Percentiles rank a stretch among this genome's conserved stretches.
phyloP scores from a whole-genome alignment of 2,888 invertebrate species.

The Rhingia rostrata region DNA sequence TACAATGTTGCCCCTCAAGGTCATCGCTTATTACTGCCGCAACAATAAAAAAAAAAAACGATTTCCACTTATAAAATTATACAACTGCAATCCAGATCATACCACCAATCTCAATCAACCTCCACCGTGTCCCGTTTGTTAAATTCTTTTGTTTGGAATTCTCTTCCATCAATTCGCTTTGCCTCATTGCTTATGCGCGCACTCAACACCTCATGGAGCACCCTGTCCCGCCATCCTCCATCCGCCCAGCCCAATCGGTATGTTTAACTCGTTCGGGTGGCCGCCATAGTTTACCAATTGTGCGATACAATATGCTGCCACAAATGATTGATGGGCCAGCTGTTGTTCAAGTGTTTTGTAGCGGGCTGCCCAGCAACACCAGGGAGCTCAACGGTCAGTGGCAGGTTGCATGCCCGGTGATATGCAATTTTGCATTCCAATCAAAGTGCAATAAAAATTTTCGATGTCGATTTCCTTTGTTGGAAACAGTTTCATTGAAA shows the following conservation, averaged over 20 bases:
- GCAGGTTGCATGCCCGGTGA: conserved; percentile 52
- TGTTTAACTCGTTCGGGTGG: conserved; percentile 41
- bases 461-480: conserved; percentile 51
- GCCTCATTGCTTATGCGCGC: conserved; percentile 54
- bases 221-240: not conserved
- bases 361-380: not conserved
- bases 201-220: conserved; percentile 44
- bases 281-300: conserved; percentile 43
- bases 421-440: conserved; percentile 71
- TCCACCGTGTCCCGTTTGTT: conserved; percentile 3
- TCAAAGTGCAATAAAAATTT: conserved; percentile 64
- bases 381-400: conserved; percentile 19
- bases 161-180: conserved; percentile 15
- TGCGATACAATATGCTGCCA: conserved; percentile 46
- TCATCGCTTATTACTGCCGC: conserved; percentile 35
- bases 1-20: conserved; percentile 51
- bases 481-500: conserved; percentile 20
- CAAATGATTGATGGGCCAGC: conserved; percentile 69
- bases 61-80: conserved; percentile 15
- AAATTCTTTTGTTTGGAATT: conserved; percentile 60
- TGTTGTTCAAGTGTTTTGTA: conserved; percentile 56
- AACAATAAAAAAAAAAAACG: not conserved
- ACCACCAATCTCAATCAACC: conserved; percentile 34
- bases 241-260: conserved; percentile 27
- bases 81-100: conserved; percentile 22